These are phyloP conservation scores for Zeuzera pyrina DNA, from an alignment of 2,888 invertebrate genomes.

Conservation along the genomic window DNA sequence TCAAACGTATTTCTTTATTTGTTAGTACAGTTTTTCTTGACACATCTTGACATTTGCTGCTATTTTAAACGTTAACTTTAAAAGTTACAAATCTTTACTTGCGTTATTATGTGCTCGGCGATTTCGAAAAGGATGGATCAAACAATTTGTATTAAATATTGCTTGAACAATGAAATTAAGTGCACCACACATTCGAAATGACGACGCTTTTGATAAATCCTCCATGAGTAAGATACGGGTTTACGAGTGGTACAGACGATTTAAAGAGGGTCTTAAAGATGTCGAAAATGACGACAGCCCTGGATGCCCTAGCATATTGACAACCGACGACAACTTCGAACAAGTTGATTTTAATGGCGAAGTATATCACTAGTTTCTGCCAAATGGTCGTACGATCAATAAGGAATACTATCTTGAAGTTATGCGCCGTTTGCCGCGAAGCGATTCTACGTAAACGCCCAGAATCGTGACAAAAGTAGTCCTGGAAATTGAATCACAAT, in stretches of 20 bases:
- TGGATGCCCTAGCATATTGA: background rate
- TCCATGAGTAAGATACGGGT: background rate
- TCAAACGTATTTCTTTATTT: no score
- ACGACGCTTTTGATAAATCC: background rate
- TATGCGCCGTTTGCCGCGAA: no score
- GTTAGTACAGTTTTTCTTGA: background rate
- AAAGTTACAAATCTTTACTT: background rate
- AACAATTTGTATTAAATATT: no score
- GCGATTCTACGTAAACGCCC: no score
- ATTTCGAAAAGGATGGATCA: background rate
- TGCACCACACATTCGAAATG: background rate
- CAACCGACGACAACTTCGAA: background rate
- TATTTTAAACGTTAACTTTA: no score
- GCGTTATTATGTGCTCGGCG: background rate
- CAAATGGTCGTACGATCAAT: slow-evolving; percentile 1
- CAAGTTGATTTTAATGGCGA: background rate
- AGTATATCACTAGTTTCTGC: background rate
- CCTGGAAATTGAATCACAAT: no score
- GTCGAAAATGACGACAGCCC: background rate
- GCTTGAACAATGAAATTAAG: background rate
- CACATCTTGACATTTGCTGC: no score
- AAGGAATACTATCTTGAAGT: slow-evolving; percentile 1
- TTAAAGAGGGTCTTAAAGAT: background rate
- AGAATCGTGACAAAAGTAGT: no score
- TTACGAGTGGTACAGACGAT: background rate